Conservation (phyloP, 2,888 invertebrate genomes). For the Diarsia mendica region DNA sequence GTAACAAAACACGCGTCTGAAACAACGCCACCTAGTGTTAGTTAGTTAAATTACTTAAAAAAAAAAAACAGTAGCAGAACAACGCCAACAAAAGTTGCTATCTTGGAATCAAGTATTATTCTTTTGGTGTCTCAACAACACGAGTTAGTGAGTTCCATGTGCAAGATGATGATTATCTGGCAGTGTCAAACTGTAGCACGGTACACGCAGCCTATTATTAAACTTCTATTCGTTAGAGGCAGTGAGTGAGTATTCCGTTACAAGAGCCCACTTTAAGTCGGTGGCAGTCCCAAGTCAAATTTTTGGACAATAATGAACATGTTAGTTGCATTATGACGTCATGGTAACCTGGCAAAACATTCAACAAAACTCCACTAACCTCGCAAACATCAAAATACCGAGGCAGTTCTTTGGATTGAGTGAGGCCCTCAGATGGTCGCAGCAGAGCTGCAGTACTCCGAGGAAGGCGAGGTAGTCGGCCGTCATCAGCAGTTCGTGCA, state of each 20-base stretch:
- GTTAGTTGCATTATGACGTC: background rate
- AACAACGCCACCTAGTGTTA: constrained; percentile 63
- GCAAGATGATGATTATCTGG: background rate
- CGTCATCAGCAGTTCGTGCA: constrained; percentile 94
- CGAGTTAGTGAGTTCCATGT: background rate
- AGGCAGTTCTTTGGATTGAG: constrained; percentile 95
- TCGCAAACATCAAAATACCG: constrained; percentile 95
- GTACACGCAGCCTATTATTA: background rate
- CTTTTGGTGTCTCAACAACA: no score
- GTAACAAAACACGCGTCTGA: constrained; percentile 92
- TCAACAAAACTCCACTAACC: constrained; percentile 78
- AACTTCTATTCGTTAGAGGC: background rate
- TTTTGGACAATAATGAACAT: background rate
- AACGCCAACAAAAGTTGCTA: no score
- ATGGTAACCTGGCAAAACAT: background rate
- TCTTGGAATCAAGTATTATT: no score
- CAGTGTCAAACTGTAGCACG: background rate
- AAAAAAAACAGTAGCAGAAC: background rate
- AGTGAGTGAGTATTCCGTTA: background rate
- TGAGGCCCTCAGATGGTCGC: constrained; percentile 92
- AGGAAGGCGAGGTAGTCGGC: constrained; percentile 97
- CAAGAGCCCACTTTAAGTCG: background rate
- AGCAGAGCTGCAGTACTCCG: constrained; percentile 95
- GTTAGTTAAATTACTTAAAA: constrained; percentile 35
- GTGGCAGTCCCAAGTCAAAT: background rate